These are phyloP conservation scores for Phoebastria nigripes DNA, from an alignment of 2,797 vertebrate species.

Conservation along the genomic window DNA sequence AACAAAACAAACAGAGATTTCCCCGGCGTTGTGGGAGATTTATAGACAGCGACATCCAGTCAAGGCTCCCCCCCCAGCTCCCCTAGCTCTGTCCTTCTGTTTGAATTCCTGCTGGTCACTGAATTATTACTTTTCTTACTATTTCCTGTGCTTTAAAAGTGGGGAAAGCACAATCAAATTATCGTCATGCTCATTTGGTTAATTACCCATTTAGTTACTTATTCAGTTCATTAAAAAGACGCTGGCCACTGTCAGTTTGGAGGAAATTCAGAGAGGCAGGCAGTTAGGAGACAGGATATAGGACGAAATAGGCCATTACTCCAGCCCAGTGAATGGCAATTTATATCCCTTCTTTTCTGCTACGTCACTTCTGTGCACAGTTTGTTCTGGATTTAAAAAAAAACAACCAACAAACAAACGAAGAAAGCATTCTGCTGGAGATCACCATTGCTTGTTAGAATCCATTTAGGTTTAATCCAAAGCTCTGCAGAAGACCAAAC, in stretches of 20 bases:
- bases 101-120: conserved; percentile 43
- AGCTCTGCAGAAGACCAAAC: not conserved
- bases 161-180: conserved; percentile 26
- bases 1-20: not conserved
- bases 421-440: not conserved
- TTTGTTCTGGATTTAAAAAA: not conserved
- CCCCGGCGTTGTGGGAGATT: not conserved
- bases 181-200: conserved; percentile 43
- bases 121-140: conserved; percentile 29
- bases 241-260: conserved; percentile 7
- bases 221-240: conserved; percentile 40
- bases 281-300: conserved; percentile 26
- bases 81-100: not conserved
- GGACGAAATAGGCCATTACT: conserved; percentile 14
- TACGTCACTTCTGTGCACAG: not conserved
- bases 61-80: not conserved
- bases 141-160: conserved; percentile 56
- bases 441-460: not conserved
- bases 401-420: not conserved
- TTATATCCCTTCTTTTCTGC: conserved; percentile 2
- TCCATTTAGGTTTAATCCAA: not conserved
- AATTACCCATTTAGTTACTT: conserved; percentile 60
- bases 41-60: not conserved
- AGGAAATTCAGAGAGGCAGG: conserved; percentile 7
- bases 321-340: not conserved